Conservation (phyloP, 2,113 vertebrate species). For the Holacanthus passer region DNA sequence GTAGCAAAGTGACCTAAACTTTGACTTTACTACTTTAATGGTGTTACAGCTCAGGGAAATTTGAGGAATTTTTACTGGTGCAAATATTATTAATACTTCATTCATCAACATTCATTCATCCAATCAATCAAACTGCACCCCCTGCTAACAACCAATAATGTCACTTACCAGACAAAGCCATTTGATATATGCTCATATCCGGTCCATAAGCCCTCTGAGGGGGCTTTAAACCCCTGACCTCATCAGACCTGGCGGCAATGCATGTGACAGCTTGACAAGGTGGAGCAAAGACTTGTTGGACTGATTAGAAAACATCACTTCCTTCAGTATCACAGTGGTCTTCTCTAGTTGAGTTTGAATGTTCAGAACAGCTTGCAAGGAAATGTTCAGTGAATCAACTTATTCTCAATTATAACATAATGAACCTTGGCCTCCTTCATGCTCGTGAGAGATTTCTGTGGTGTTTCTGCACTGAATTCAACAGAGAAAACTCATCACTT, state of each 20-base stretch:
- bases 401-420: not conserved
- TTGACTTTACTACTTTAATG: not conserved
- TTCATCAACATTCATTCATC: not conserved
- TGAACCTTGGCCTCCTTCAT: not conserved
- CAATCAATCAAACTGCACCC: conserved; percentile 19
- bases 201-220: conserved; percentile 30
- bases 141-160: conserved; percentile 31
- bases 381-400: not conserved
- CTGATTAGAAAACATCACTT: conserved; percentile 21
- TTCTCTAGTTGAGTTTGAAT: not conserved
- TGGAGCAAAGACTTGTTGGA: conserved; percentile 8
- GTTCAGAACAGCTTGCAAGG: not conserved
- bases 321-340: not conserved
- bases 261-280: conserved; percentile 56
- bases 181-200: conserved; percentile 56
- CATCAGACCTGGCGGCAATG: conserved; percentile 38
- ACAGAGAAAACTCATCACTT: not conserved
- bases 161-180: conserved; percentile 9
- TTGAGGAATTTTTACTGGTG: not conserved
- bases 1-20: not conserved
- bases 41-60: not conserved
- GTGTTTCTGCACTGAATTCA: not conserved
- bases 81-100: conserved; percentile 1
- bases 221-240: conserved; percentile 59
- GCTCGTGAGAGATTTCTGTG: not conserved